Base-by-base conservation (phyloP, 2,888 invertebrate species). In the Diaprepes abbreviatus region DNA sequence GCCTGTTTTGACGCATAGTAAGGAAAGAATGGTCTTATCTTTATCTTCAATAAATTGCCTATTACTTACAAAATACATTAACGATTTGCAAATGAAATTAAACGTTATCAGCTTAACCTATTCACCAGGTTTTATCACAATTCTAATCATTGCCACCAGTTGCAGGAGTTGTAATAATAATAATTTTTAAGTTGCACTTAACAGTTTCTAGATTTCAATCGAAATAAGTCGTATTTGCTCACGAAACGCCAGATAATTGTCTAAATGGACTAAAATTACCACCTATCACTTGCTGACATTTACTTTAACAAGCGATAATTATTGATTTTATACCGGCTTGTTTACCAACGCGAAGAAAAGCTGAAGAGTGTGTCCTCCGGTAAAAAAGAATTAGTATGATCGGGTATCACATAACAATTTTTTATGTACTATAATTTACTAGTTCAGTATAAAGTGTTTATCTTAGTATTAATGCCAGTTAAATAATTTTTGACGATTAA, bases 201-300 rank as follows among this genome's bases (percentile, higher is more conserved):
- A 24, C 58, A 58, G 58, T 58, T 58, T 58, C 45, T 60, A 45
- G 60, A 60, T 60, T 35, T 36, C 35, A 60, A 60, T 60, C 60
- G 48, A 48, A 33, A 31, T 31, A 33, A 59, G 45, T 43, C 58
- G 21, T 60, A 60, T 60, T 60, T 60, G 48, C 60, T 48, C 48
- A 48, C 33, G 36, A 48, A 48, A 35, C 48, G 7, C 16, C 58
- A 16, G 43, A 58, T 58, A 58, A 60, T 14, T 35, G 36, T 60
- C 45, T 43, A 43, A 43, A 48, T 60, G 48, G 48, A 60, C 36
- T 48, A 33, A 60, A 60, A 60, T 60, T 60, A 35, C 60, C 60
- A 48, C 43, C 58, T 59, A 59, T 59, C 58, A 45, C 58, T 43
- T 43, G 58, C 58, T 59, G 58, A 59, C 58, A 59, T 59, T 59